Conservation (phyloP, 2,113 vertebrate species). For the Cathartes aura region DNA sequence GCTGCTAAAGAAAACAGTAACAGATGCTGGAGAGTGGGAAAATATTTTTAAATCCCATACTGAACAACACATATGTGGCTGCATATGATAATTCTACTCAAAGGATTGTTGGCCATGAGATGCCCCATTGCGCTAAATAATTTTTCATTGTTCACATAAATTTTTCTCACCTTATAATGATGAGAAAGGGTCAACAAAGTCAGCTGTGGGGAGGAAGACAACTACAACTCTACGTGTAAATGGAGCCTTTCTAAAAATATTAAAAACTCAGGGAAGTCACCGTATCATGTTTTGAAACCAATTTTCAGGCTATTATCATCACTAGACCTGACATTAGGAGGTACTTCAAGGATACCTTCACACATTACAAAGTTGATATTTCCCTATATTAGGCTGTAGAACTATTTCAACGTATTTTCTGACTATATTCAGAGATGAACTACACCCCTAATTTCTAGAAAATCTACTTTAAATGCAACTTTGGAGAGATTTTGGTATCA, state of each 20-base stretch:
- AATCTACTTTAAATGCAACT: neutral
- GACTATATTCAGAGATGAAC: neutral
- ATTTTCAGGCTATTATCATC: conserved; percentile 13
- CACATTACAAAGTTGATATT: neutral
- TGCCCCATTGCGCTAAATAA: neutral
- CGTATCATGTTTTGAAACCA: neutral
- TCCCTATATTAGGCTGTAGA: neutral
- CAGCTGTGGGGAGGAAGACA: neutral
- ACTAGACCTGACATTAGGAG: neutral
- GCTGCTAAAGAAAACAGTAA: conserved; percentile 32
- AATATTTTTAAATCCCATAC: conserved; percentile 5
- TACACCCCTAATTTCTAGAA: neutral
- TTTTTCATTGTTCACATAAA: neutral
- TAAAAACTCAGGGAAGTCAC: neutral
- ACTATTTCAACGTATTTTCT: neutral
- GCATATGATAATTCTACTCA: neutral
- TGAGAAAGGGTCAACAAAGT: neutral
- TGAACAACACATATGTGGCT: neutral
- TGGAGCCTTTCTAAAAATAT: neutral
- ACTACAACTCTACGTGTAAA: neutral
- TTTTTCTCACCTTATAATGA: neutral
- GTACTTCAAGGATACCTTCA: neutral
- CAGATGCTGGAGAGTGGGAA: conserved; percentile 32
- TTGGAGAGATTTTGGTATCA: neutral
- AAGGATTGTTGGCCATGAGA: neutral